phyloP scores from a whole-genome alignment of 2,888 invertebrate genomes.

The Sphaerophoria taeniata region DNA sequence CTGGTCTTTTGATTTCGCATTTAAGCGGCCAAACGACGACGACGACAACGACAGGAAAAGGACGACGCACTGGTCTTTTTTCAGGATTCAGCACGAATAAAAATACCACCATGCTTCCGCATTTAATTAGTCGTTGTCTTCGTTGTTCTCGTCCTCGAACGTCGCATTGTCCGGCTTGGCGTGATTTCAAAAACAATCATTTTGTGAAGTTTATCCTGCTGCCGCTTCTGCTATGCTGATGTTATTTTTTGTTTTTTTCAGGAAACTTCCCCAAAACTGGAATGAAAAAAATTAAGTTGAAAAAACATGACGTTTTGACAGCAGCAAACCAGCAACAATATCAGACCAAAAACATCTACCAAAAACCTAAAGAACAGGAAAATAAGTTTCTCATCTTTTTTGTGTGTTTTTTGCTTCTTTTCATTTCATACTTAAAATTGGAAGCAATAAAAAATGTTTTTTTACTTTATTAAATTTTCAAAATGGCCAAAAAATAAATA shows the following conservation, averaged over 20 bases:
- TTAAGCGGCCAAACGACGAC: too few relatives aligned
- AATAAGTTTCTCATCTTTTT: constrained; percentile 3
- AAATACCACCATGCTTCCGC: constrained; percentile 38
- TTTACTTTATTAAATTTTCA: constrained; percentile 54
- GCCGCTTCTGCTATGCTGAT: too few relatives aligned
- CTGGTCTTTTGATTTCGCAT: too few relatives aligned
- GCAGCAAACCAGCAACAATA: constrained; percentile 5
- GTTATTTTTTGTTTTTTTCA: constrained; percentile 1
- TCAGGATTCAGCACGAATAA: too few relatives aligned
- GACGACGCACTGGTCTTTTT: too few relatives aligned
- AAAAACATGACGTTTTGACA: constrained; percentile 19
- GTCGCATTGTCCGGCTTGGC: constrained; percentile 58
- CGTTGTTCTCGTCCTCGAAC: too few relatives aligned
- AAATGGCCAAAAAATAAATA: constrained; percentile 38
- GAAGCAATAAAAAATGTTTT: constrained; percentile 51
- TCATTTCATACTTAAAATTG: constrained; percentile 26
- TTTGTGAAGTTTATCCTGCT: constrained; percentile 47
- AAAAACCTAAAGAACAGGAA: constrained; percentile 38
- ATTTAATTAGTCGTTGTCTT: constrained; percentile 68
- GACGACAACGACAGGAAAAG: neutral
- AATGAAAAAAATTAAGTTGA: neutral
- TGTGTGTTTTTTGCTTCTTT: constrained; percentile 16
- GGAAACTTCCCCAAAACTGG: neutral
- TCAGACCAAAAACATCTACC: constrained; percentile 24
- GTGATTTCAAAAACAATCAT: constrained; percentile 65